A percentile compares a stretch with the other conserved stretches of the same genome.
phyloP scores from a whole-genome alignment of 2,797 vertebrate species.

The Eleutherodactylus coqui region DNA sequence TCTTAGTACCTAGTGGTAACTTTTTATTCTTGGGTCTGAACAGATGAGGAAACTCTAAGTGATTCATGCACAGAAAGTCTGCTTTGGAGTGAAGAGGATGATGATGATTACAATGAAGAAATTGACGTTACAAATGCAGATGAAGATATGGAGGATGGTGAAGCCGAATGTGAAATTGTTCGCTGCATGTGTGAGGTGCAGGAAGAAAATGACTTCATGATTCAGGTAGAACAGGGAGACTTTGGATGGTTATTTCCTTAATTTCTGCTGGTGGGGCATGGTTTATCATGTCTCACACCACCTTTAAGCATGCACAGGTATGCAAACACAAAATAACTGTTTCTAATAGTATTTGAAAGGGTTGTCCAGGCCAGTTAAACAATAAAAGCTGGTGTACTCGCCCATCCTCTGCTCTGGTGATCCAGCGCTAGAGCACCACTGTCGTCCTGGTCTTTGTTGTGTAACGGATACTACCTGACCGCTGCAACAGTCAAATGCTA shows the following conservation, averaged over 20 bases:
- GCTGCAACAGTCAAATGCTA: too few species aligned
- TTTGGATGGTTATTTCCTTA: background rate
- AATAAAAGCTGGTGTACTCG: too few species aligned
- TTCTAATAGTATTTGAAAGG: too few species aligned
- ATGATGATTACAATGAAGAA: constrained; percentile 85
- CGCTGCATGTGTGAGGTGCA: constrained; percentile 95
- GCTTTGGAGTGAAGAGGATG: constrained; percentile 87
- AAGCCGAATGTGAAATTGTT: constrained; percentile 86
- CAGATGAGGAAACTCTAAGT: constrained; percentile 91
- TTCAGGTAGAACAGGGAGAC: constrained; percentile 83
- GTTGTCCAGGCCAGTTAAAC: too few species aligned
- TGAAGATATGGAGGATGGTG: constrained; percentile 77
- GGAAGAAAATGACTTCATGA: constrained; percentile 99
- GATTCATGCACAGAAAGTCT: constrained; percentile 93
- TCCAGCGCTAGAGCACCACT: too few species aligned
- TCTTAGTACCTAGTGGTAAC: constrained; percentile 51
- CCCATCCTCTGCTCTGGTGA: too few species aligned
- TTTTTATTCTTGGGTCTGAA: constrained; percentile 27
- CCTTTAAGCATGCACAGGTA: too few species aligned
- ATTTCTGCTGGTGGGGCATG: too few species aligned
- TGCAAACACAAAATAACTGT: too few species aligned
- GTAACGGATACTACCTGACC: too few species aligned
- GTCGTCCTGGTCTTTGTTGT: too few species aligned
- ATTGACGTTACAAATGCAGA: constrained; percentile 86
- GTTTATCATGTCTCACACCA: too few species aligned